phyloP scores from a whole-genome alignment of 2,797 vertebrate genomes.

The Glossophaga mutica region DNA sequence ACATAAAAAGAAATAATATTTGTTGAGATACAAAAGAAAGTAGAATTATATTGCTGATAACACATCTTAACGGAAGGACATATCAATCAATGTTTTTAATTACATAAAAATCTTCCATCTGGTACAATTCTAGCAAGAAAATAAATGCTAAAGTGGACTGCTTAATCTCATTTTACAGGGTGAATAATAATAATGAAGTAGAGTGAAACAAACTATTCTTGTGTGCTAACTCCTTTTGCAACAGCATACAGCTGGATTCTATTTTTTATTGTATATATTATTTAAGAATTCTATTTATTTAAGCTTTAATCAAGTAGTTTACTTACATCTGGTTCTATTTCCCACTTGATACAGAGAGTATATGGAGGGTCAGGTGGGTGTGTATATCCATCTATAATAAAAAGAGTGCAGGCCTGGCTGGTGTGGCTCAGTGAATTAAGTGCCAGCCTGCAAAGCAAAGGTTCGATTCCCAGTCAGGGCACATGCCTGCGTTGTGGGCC shows the following conservation, averaged over 20 bases:
- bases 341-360: neutral
- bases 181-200: slow-evolving; percentile 63
- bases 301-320: slow-evolving; percentile 52
- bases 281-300: slow-evolving; percentile 65
- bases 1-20: slow-evolving; percentile 57
- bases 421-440: too few relatives aligned
- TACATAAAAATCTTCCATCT: slow-evolving; percentile 66
- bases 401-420: neutral
- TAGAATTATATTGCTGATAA: slow-evolving; percentile 57
- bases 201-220: slow-evolving; percentile 40
- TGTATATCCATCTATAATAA: slow-evolving; percentile 30
- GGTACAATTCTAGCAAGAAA: slow-evolving; percentile 67
- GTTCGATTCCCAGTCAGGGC: too few relatives aligned
- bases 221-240: slow-evolving; percentile 34
- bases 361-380: slow-evolving; percentile 29
- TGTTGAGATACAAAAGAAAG: slow-evolving; percentile 57
- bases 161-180: slow-evolving; percentile 57
- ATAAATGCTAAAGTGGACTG: slow-evolving; percentile 64
- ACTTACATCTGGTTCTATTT: slow-evolving; percentile 48
- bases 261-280: slow-evolving; percentile 63
- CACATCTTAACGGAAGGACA: slow-evolving; percentile 51
- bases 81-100: slow-evolving; percentile 65
- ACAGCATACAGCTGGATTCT: slow-evolving; percentile 59
- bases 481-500: too few relatives aligned
- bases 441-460: too few relatives aligned